Base-by-base conservation (phyloP, 2,797 vertebrate genomes). In the Melanotaenia maccullochi region DNA sequence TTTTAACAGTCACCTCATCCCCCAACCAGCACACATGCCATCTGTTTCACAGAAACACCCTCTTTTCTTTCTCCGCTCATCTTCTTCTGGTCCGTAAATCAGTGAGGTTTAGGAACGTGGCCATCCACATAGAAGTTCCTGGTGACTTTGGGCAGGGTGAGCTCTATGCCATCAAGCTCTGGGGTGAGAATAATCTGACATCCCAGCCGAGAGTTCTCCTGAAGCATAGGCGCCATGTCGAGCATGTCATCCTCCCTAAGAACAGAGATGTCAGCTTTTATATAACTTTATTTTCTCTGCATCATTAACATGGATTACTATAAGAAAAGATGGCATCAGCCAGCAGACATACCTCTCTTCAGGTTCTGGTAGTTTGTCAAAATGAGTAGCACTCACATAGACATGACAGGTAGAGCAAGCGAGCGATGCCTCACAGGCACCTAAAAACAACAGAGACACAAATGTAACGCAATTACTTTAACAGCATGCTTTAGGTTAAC, bases 81-180 rank as follows among this genome's bases (percentile, higher is more conserved):
- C 38, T 3, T 38, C 56, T 8, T 40, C 0, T 24, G 22, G 1
- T 35, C 9, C 25, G 14, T 0, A 5, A 24, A 24, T 97, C 95
- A 98, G 80, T 98, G 97, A 62, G 96, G 96, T 85, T 96, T 96
- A 56, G 97, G 97, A 47, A 96, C 88, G 0, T 97, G 96, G 0
- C 97, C 97, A 0, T 98, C 97, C 79, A 98, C 97, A 0, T 98
- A 98, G 91, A 98, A 98, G 93, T 98, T 98, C 68, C 97, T 94
- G n/a, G 96, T 98, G 90, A 95, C 92, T 88, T 94, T 96, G 70
- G 97, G 97, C 62, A 98, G 87, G 1, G 95, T 96, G 61, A 98
- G 80, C 75, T 96, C 95, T 0, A 96, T 95, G 36, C 97, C 97
- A 0, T 97, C 95, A n/a, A 97, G 86, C 67, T 95, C 96, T 0